These are phyloP conservation scores for Hemichromis elongatus DNA, from an alignment of 2,113 vertebrate genomes.

Conservation along the genomic window DNA sequence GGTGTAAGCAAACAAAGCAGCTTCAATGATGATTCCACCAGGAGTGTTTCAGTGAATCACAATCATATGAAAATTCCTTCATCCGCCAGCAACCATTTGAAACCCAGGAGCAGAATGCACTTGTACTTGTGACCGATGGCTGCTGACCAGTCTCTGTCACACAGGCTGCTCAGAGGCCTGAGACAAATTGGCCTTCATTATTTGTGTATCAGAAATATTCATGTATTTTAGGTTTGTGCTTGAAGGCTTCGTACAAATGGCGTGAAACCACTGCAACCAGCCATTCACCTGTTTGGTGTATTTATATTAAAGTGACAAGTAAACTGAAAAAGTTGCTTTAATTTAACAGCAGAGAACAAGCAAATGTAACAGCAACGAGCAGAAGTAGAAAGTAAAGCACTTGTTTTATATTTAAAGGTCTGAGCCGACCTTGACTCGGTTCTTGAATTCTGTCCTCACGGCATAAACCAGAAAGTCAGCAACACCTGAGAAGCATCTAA, in stretches of 20 bases:
- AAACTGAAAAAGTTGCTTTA: background rate
- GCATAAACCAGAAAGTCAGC: background rate
- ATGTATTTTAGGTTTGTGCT: background rate
- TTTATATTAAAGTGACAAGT: background rate
- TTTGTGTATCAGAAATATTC: background rate
- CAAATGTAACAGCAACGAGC: background rate
- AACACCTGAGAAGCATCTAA: background rate
- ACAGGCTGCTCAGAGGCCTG: background rate
- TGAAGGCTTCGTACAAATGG: no score
- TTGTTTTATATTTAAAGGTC: background rate
- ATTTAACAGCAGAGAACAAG: background rate
- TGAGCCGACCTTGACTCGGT: background rate
- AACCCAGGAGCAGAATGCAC: background rate
- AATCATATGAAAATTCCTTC: background rate
- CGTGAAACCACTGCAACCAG: background rate
- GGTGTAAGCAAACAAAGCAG: background rate
- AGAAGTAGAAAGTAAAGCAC: accelerated
- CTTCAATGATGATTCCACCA: accelerated
- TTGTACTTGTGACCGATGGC: no score
- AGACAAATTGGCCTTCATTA: background rate
- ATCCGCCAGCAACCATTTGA: accelerated
- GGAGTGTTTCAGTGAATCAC: background rate
- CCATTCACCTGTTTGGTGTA: accelerated
- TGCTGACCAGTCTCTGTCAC: background rate
- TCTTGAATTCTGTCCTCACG: background rate